Evolutionary conservation across 2,888 invertebrate species (phyloP), one percentile per base, ranked within the genome.

Genomic region (Spodoptera littoralis): DNA sequence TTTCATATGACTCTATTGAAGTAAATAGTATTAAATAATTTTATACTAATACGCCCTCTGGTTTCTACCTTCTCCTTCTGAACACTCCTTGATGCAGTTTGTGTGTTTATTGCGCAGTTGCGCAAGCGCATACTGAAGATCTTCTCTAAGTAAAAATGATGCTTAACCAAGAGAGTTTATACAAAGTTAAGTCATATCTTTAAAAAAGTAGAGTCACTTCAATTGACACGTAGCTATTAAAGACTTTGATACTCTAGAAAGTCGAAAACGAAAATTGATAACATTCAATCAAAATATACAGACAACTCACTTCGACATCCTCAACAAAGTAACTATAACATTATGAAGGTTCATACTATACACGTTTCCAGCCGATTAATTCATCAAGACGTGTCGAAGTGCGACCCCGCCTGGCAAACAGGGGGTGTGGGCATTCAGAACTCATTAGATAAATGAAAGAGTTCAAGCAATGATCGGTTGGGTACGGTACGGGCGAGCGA

Each of bases 371-470:
- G 74, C 74, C 84, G 88, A 88, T 90, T 91, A 89, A 89, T 89
- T 88, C 84, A 88, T 89, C 88, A 90, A 89, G 86, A 85, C 78
- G 77, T 85, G 87, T 89, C 85, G 84, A 87, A 86, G 85, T 82
- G 64, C 76, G 82, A 80, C 83, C 83, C 80, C 80, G 76, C 72
- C 84, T 72, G 63, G 73, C 85, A 85, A 88, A 87, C 88, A 85
- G 72, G 81, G 78, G 79, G 82, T 67, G 77, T 77, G 69, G 69
- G 67, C 73, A 70, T 57, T 60, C 54, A 60, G 68, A 80, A 78
- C 79, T 93, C 92, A 92, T 93, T 93, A 92, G 85, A 91, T 89
- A 92, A 92, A 93, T 92, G 92, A 93, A 93, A 92, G 92, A 93
- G 94, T 94, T 92, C 89, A 88, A 83, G 81, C 75, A 85, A 88